These are phyloP conservation scores for Anguilla pacifica DNA, from an alignment of 2,797 vertebrate genomes.

Conservation along the genomic window DNA sequence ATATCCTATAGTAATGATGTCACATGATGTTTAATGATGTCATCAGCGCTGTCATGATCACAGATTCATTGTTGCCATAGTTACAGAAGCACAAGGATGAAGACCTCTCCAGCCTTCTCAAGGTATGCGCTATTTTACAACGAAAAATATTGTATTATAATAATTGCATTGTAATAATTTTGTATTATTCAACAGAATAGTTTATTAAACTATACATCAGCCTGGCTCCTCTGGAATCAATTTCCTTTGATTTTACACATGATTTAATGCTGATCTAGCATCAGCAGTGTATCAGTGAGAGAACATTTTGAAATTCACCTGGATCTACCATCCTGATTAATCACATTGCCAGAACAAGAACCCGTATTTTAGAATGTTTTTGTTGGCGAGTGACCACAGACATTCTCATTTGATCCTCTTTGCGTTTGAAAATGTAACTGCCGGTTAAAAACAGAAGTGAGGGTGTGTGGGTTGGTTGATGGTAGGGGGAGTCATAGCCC, in stretches of 20 bases:
- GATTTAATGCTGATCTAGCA: not conserved
- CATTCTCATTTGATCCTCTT: too few relatives aligned
- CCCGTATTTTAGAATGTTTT: too few relatives aligned
- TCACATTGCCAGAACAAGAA: too few relatives aligned
- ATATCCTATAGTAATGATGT: not conserved
- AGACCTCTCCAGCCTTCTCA: constrained; percentile 94
- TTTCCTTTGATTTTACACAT: not conserved
- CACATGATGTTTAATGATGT: not conserved
- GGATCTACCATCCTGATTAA: too few relatives aligned
- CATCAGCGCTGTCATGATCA: not conserved
- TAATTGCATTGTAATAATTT: not conserved
- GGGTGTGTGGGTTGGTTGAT: too few relatives aligned
- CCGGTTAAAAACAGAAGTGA: too few relatives aligned
- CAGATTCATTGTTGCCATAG: constrained; percentile 60
- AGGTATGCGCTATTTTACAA: constrained; percentile 71
- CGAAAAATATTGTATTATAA: not conserved
- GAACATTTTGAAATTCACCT: not conserved
- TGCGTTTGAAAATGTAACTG: too few relatives aligned
- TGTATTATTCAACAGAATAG: too few relatives aligned
- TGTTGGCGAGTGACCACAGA: too few relatives aligned
- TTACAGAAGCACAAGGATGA: constrained; percentile 97
- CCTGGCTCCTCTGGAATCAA: not conserved
- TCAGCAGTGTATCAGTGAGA: not conserved
- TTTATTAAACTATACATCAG: not conserved
- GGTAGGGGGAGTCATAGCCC: too few relatives aligned